Conservation (phyloP, 2,888 invertebrate genomes). For the Horisme vitalbata region DNA sequence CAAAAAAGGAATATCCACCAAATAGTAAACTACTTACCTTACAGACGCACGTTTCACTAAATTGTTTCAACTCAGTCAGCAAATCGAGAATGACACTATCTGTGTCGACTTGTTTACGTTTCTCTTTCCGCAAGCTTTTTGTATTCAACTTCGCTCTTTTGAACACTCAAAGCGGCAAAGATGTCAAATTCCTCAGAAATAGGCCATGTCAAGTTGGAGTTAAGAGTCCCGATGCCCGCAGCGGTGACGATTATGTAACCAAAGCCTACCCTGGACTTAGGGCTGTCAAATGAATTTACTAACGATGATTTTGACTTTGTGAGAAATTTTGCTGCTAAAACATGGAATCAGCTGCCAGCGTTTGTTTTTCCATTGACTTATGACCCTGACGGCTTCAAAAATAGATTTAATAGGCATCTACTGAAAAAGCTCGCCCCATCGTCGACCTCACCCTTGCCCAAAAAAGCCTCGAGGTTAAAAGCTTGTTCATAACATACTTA, state of each 20-base stretch:
- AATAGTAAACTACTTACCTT: not conserved
- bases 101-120: constrained; percentile 28
- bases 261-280: constrained; percentile 54
- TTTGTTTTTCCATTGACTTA: no score
- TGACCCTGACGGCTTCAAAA: no score
- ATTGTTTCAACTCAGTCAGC: constrained; percentile 28
- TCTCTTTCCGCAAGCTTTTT: constrained; percentile 25
- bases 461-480: no score
- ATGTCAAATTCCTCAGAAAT: constrained; percentile 72
- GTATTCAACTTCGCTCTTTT: constrained; percentile 39
- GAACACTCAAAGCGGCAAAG: constrained; percentile 55
- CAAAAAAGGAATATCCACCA: no score
- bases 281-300: constrained; percentile 46
- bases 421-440: no score
- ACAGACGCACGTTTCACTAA: constrained; percentile 14
- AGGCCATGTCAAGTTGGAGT: constrained; percentile 75
- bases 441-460: no score
- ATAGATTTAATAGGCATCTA: no score
- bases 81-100: constrained; percentile 28
- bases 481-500: no score
- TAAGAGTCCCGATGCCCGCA: constrained; percentile 70
- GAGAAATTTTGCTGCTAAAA: no score
- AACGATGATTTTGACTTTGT: no score
- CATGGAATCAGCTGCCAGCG: no score
- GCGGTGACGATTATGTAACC: constrained; percentile 72